Evolutionary conservation across 2,888 invertebrate species (phyloP), one percentile per base, ranked within the genome.

Genomic region (Tetranychus piercei): DNA sequence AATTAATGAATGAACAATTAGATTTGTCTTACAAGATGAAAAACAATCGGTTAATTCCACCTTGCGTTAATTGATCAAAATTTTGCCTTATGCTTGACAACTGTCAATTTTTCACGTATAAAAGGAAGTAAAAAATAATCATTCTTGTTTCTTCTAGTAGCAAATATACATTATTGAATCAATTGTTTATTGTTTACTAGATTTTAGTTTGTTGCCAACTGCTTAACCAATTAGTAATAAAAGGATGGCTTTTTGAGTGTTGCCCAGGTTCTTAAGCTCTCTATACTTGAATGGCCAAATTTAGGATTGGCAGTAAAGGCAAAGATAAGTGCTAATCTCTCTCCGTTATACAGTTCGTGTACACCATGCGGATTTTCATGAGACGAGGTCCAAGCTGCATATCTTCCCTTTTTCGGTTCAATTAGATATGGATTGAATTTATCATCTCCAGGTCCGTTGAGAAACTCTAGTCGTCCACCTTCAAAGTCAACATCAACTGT

Each of bases 321-420:
- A 73, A 73, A 73, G 20, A 73, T 73, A n/a, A 73, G 44, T 9
- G 73, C 73, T 23, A 64, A 73, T 23, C 73, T 18, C 55, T 73
- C 20, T 6, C 73, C 73, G 6, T 43, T 9, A 8, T 20, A 18
- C 9, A 73, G 23, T 64, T 73, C 73, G 18, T 34, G 43, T 15
- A 73, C 73, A 20, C 73, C 73, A 64, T 73, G 73, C 11, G 73
- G 73, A 73, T 73, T 73, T 22, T 73, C 73, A n/a, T 22, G 44
- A 6, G 64, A 55, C 15, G 73, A 73, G 11, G 73, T 73, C 73
- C 73, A 73, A 34, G 73, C 73, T 1, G 73, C 73, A 23, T 34
- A 73, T 64, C 73, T 11, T 8, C 73, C 73, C 8, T 11, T 64
- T 64, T 73, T 73, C 11, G 73, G 73, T 22, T 73, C 73, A 64